Percentiles rank a stretch among this genome's conserved stretches.
Evolutionary conservation across 2,797 vertebrate genomes (phyloP).

Genomic region (Arrhamphus sclerolepis): DNA sequence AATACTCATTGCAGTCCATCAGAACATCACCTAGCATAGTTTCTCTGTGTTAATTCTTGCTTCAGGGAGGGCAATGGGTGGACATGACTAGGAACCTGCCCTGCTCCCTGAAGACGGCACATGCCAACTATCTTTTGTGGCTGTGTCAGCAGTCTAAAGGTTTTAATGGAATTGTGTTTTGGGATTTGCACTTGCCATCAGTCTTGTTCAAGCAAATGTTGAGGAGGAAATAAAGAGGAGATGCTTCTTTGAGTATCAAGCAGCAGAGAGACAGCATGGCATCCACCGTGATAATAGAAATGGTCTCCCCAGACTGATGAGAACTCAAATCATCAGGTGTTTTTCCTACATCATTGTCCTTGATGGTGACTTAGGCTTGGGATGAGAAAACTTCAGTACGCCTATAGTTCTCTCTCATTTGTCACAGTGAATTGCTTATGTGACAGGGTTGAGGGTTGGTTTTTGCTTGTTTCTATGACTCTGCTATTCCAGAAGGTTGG

Average conservation of each 20-base stretch:
- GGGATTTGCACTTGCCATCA: conserved; percentile 63
- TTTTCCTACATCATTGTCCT: conserved; percentile 27
- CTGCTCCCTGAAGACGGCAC: too few species aligned
- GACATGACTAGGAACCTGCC: too few species aligned
- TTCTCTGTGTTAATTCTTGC: too few species aligned
- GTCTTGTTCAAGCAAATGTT: conserved; percentile 57
- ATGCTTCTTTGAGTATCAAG: conserved; percentile 58
- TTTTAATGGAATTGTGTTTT: conserved; percentile 77
- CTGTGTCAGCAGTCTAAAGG: conserved; percentile 72
- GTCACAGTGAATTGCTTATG: too few species aligned
- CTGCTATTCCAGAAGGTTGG: too few species aligned
- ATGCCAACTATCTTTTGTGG: conserved; percentile 58
- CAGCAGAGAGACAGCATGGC: conserved; percentile 58
- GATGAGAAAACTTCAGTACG: conserved; percentile 8
- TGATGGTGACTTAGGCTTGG: conserved; percentile 28
- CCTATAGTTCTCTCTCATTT: too few species aligned
- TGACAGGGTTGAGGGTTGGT: too few species aligned
- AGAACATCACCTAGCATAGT: too few species aligned
- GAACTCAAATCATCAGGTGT: conserved; percentile 39
- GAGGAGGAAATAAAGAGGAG: not conserved
- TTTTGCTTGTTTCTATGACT: too few species aligned
- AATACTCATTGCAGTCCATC: too few species aligned
- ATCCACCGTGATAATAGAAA: conserved; percentile 40
- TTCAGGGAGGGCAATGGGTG: too few species aligned
- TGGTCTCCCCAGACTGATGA: conserved; percentile 34